Evolutionary conservation across 2,888 invertebrate species (phyloP).

Genomic region (Aethes cnicana): DNA sequence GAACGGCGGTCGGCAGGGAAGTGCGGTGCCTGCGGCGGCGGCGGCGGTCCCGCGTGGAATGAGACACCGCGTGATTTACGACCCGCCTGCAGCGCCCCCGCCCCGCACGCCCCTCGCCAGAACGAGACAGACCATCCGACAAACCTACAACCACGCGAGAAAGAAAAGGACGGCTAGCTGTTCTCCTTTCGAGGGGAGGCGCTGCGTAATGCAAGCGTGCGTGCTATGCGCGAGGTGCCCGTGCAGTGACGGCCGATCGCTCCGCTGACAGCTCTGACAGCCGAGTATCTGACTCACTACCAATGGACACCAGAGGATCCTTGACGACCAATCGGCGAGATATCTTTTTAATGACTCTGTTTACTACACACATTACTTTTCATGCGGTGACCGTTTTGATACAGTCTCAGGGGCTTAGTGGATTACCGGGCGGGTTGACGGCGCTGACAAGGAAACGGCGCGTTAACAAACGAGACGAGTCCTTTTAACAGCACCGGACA

Average conservation of each 20-base stretch:
- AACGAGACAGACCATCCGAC: slow-evolving; percentile 53
- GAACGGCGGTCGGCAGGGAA: slow-evolving; percentile 75
- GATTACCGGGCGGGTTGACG: slow-evolving; percentile 67
- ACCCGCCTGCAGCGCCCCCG: slow-evolving; percentile 81
- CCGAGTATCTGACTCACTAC: slow-evolving; percentile 69
- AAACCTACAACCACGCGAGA: slow-evolving; percentile 37
- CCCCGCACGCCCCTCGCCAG: slow-evolving; percentile 70
- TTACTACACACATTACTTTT: slow-evolving; percentile 46
- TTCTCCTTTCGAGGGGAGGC: slow-evolving; percentile 75
- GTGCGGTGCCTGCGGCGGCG: slow-evolving; percentile 78
- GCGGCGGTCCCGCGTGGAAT: slow-evolving; percentile 82
- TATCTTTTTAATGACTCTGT: slow-evolving; percentile 56
- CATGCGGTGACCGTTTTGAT: slow-evolving; percentile 34
- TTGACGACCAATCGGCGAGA: slow-evolving; percentile 40
- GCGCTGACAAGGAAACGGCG: slow-evolving; percentile 73
- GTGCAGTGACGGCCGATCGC: slow-evolving; percentile 79
- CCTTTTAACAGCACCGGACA: slow-evolving; percentile 72
- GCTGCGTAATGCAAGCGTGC: slow-evolving; percentile 83
- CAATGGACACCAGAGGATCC: slow-evolving; percentile 44
- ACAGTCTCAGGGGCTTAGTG: slow-evolving; percentile 59
- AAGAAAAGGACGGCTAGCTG: slow-evolving; percentile 62
- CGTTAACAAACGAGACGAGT: slow-evolving; percentile 75
- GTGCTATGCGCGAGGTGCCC: slow-evolving; percentile 81
- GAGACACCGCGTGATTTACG: slow-evolving; percentile 82
- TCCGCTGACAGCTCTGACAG: slow-evolving; percentile 76